Evolutionary conservation across 1,140 invertebrate genomes (phyloP), one percentile per base, ranked within the genome.

Genomic region (Cyclargus thomasi): DNA sequence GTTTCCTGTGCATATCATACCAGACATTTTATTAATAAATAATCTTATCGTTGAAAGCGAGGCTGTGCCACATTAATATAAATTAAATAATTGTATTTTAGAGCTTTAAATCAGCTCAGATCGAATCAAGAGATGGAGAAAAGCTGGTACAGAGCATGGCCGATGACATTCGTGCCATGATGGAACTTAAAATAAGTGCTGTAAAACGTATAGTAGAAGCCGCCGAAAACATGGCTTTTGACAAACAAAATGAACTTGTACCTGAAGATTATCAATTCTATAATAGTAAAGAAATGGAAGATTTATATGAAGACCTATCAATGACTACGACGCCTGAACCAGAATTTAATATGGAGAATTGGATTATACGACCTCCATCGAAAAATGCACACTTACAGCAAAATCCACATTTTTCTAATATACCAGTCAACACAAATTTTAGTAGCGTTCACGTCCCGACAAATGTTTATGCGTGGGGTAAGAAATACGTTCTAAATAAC

Each of bases 391-490:
- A 88, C 72, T 70, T 97, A 21, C 93, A 92, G 55, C 91, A 92
- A 62, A 95, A 96, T 85, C 83, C 92, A 18, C 94, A 97, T 78
- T 99, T 98, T 77, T 95, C 94, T 69, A 93, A 95, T 78, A 94
- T 95, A 20, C 90, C 93, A 11, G 96, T 99, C 2, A 98, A 98
- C 83, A 93, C 93, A 6, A 96, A 93, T 79, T 92, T 94, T 81
- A 98, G 97, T 75, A 95, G 97, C 39, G 96, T 99, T 5, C 98
- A 99, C 85, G 97, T 99, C 6, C 97, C 98, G 1, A 98, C 97
- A 22, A 98, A 98, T 88, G 97, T 99, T 53, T 99, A 96, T 83
- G 96, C 97, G 77, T 93, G 95, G 93, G 94, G 96, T 97, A 91
- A 92, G 92, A 74, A 69, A 72, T 62, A 63, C 72, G 10, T 53